phyloP scores from a whole-genome alignment of 2,888 invertebrate genomes.

The Polymixis flavicincta region DNA sequence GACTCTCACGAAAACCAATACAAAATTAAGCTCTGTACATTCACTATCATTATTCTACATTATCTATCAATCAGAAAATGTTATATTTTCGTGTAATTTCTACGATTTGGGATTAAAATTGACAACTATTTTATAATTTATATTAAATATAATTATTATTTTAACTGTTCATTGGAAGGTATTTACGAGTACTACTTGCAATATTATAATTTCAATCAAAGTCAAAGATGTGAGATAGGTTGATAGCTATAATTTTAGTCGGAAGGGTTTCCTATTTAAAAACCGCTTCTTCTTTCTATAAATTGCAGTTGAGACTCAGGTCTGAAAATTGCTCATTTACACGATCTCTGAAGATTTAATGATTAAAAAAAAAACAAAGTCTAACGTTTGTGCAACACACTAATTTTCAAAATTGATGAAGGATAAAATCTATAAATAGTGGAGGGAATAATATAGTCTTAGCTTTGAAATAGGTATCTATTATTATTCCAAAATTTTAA shows the following conservation, averaged over 20 bases:
- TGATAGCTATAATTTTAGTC: not conserved
- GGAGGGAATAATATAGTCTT: constrained; percentile 88
- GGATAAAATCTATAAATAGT: constrained; percentile 81
- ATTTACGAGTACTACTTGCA: not conserved
- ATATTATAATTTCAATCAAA: not conserved
- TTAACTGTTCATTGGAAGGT: constrained; percentile 24
- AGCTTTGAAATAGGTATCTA: constrained; percentile 76
- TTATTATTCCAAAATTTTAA: constrained; percentile 59
- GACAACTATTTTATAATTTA: constrained; percentile 53
- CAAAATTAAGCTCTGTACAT: constrained; percentile 47
- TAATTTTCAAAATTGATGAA: constrained; percentile 70
- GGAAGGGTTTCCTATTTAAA: not conserved
- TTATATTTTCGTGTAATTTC: constrained; percentile 41
- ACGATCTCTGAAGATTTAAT: not conserved
- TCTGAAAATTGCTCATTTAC: constrained; percentile 1
- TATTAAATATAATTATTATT: constrained; percentile 33
- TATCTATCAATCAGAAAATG: constrained; percentile 41
- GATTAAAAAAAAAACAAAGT: constrained; percentile 26
- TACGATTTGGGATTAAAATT: constrained; percentile 60
- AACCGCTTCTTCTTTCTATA: not conserved
- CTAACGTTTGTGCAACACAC: constrained; percentile 69
- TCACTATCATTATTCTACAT: constrained; percentile 31
- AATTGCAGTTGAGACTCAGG: not conserved
- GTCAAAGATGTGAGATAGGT: not conserved
- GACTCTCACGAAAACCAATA: constrained; percentile 36